Evolutionary conservation across 23 tunicate species (phyloP).

Genomic region (Styela plicata): DNA sequence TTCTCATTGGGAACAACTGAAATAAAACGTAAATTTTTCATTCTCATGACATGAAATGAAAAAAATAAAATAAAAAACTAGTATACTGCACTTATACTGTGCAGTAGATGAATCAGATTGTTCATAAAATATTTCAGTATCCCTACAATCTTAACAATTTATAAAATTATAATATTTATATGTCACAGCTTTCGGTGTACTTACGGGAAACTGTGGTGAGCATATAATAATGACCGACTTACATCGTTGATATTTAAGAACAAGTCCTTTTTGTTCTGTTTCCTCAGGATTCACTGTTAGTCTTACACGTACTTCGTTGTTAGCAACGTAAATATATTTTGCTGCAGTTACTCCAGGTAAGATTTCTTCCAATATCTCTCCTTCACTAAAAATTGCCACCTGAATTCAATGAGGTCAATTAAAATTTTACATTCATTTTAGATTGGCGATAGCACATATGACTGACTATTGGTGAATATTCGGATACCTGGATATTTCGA

Average conservation of each 20-base stretch:
- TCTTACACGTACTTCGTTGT: neutral
- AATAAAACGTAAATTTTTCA: neutral
- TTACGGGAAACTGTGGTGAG: too few species aligned
- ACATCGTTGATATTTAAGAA: neutral
- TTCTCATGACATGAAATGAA: neutral
- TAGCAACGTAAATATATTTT: neutral
- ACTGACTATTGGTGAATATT: too few species aligned
- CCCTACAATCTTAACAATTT: too few species aligned
- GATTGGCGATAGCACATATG: neutral
- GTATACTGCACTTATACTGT: too few species aligned
- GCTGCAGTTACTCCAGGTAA: neutral
- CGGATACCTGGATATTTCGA: too few species aligned
- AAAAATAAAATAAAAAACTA: too few species aligned
- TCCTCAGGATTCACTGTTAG: neutral
- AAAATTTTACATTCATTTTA: too few species aligned
- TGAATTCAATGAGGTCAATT: neutral
- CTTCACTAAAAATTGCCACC: neutral
- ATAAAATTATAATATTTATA: too few species aligned
- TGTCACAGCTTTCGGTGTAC: too few species aligned
- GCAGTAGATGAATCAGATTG: too few species aligned
- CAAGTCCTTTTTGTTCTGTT: neutral
- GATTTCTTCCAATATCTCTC: neutral
- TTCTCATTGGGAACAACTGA: conserved; percentile 4
- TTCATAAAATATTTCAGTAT: too few species aligned
- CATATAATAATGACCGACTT: neutral